phyloP scores from a whole-genome alignment of 2,113 vertebrate genomes.

The Nestor notabilis region DNA sequence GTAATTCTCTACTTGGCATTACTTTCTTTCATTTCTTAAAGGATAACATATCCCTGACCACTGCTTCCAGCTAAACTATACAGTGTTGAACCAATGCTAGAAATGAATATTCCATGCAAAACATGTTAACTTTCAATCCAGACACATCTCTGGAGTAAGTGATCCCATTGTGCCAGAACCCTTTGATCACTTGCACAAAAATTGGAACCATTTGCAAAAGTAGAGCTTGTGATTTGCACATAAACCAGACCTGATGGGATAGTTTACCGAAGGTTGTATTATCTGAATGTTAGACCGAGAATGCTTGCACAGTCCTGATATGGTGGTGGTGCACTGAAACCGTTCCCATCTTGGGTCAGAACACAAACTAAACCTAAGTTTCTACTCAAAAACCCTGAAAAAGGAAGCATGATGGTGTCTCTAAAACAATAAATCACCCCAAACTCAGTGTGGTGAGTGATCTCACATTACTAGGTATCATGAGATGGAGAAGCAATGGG shows the following conservation, averaged over 20 bases:
- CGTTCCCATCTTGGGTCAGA: background rate
- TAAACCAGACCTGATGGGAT: conserved; percentile 40
- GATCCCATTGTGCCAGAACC: conserved; percentile 15
- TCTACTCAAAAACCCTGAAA: background rate
- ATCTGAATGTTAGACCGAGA: background rate
- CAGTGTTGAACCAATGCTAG: background rate
- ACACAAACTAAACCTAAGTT: background rate
- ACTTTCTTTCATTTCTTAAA: background rate
- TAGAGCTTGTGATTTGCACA: conserved; percentile 33
- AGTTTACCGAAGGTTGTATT: background rate
- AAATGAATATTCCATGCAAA: conserved; percentile 60
- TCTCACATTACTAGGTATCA: background rate
- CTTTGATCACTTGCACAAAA: conserved; percentile 65
- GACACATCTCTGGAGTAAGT: conserved; percentile 51
- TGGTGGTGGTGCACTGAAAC: fast-evolving
- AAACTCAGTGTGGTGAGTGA: background rate
- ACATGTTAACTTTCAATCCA: conserved; percentile 67
- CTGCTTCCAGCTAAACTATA: background rate
- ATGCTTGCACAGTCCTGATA: background rate
- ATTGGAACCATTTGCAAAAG: conserved; percentile 71
- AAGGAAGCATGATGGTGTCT: background rate
- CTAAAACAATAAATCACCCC: background rate
- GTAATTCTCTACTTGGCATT: background rate
- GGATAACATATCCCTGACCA: background rate
- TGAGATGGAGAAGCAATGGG: background rate